Base-by-base conservation (phyloP, 2,113 vertebrate species). In the Bubo scandiacus region DNA sequence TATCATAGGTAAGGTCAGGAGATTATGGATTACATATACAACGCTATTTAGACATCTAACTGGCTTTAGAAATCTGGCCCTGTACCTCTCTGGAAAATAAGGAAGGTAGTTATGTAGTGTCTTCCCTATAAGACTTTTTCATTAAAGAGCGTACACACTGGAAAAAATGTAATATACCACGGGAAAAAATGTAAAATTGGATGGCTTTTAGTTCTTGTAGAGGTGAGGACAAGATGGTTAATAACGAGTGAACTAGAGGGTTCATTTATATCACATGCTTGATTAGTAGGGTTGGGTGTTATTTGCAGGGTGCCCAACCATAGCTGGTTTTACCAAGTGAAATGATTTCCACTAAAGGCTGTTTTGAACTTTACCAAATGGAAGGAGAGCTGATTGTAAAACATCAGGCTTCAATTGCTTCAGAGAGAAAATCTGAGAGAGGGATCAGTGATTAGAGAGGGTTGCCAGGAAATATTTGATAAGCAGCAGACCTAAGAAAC, bases 391-490 rank as follows among this genome's bases (percentile, higher is more conserved):
- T 38, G 67, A 83, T 21, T 45, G 45, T 51, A 68, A 79, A 91
- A 85, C 70, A 91, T 83, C 85, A 96, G 88, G 79, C 85, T 96
- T 95, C 89, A 87, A 65, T 82, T 90, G 47, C 9, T 86, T 93
- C 63, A 80, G 90, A 92, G 17, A 77, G 15, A 92, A 91, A 95
- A 92, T 85, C 78, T 88, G 73, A 83, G 58, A 77, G 72, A 87
- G 25, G 65, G 70, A 93, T 92, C 74, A 89, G 58, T 43, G 81
- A 96, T 95, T 90, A 93, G 45, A 93, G 23, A 91, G 70, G 58
- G 16, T 70, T 85, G 57, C 87, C 93, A 94, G 84, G 81, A 97
- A 93, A 94, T 80, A 96, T 88, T 71, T 95, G 96, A 95, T 96
- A 93, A 95, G 87, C 87, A 94, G 90, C 87, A 96, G 93, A 93